phyloP scores from a whole-genome alignment of 2,113 vertebrate species.

The Phoxinus phoxinus region DNA sequence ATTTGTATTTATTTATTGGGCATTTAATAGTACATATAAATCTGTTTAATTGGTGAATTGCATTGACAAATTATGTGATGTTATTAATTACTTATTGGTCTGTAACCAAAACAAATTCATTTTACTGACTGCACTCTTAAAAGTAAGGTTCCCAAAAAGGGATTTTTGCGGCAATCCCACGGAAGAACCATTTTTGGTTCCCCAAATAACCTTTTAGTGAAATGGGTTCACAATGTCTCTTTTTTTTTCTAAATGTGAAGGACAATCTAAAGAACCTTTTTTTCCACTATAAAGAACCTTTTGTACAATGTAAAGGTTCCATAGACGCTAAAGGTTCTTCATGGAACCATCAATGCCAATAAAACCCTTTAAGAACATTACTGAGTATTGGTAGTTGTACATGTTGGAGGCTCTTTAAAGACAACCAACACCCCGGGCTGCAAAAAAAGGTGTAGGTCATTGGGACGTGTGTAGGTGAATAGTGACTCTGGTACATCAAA shows the following conservation, averaged over 20 bases:
- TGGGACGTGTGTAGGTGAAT: neutral
- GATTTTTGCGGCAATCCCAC: too few species aligned
- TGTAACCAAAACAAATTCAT: neutral
- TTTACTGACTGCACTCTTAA: too few species aligned
- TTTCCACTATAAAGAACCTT: too few species aligned
- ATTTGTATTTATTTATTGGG: too few species aligned
- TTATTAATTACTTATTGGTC: neutral
- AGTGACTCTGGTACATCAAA: neutral
- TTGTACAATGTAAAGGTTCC: too few species aligned
- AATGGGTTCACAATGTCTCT: accelerated
- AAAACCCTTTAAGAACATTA: neutral
- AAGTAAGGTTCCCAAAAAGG: too few species aligned
- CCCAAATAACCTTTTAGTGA: too few species aligned
- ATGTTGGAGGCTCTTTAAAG: neutral
- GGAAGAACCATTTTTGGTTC: too few species aligned
- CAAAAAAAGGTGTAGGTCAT: neutral
- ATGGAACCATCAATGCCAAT: too few species aligned
- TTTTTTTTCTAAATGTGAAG: too few species aligned
- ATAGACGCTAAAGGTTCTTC: too few species aligned
- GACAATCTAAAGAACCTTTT: too few species aligned
- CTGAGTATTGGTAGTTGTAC: neutral
- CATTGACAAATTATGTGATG: neutral
- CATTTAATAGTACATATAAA: neutral
- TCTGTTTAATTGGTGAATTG: neutral
- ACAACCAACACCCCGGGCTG: neutral